Evolutionary conservation across 2,797 vertebrate species (phyloP), one percentile per base, ranked within the genome.

Genomic region (Erethizon dorsatum): DNA sequence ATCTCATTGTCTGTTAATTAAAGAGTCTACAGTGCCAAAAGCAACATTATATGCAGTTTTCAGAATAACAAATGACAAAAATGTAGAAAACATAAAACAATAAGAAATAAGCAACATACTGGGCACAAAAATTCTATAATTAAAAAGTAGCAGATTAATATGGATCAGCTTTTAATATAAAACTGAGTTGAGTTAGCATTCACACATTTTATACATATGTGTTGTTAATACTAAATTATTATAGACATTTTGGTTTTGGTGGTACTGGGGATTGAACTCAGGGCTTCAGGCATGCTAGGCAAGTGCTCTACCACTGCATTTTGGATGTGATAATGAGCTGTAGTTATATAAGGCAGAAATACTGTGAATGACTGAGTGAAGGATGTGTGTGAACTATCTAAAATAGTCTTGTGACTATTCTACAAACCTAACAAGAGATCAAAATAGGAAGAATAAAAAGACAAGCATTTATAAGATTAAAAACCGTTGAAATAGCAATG

Each of bases 11-110:
- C 71, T 97, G 57, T 96, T 90, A 50, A 71, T 57, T 94, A 63
- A 71, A 94, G 47, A 88, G 67, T n/a, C 20, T 96, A 20, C 14
- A 89, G 57, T 84, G 28, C 95, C 56, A 95, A 94, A 98, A 94
- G 56, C 45, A 96, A 59, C 31, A 96, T 80, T 96, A 67, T 69
- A 24, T 88, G 7, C 3, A 92, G 2, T 95, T 97, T 77, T 86
- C 41, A 85, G 47, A 95, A 92, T 52, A 67, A 96, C n/a, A 92
- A 59, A 75, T 63, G 24, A 24, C 37, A 59, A 37, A 57, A 93
- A 24, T 79, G 26, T 47, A 83, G 2, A 78, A 95, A 47, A 65
- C 28, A 84, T 41, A 57, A 67, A 56, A 56, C 15, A 20, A 28
- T 18, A 56, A 11, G 37, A 56, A 71, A 31, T 17, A 77, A 31